Base-by-base conservation (phyloP, 1,140 invertebrate species). In the Antheraea mylitta region DNA sequence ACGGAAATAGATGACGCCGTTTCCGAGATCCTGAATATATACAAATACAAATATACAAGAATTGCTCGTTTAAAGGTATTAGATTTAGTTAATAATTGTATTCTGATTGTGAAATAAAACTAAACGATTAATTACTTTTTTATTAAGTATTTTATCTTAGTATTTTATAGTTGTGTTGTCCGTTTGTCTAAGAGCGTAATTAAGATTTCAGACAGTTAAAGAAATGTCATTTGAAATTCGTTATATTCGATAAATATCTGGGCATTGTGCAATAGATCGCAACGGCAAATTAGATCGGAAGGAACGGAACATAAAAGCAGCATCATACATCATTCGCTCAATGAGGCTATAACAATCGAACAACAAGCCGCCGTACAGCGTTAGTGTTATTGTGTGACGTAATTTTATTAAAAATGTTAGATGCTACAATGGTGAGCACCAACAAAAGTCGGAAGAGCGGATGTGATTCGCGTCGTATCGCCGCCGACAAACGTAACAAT, bases 351-450 rank as follows among this genome's bases (percentile, higher is more conserved):
- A 87, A 90, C 87, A 90, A 90, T 89, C 80, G 82, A 78, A 86
- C 85, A 91, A 89, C 90, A 90, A 83, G 79, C 80, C 71, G 79
- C 80, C 71, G 83, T 86, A 79, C 79, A 82, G 82, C 80, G 75
- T 76, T 75, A 73, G 71, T 75, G 66, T 74, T 76, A 85, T 91
- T 90, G 85, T 90, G 73, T 85, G 80, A 85, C 77, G 87, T 92
- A 90, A 92, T 92, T 86, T 90, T 82, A 92, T 90, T 87, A 92
- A 92, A 91, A 89, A 90, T 84, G 88, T 89, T 79, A 82, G 80
- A 83, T 78, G 64, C 75, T 70, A 89, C 85, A 91, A 91, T 90
- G 48, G 86, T 64, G 78, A 70, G 60, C 71, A 76, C 82, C 83
- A 83, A 89, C 86, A 89, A 90, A 89, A 91, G 88, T 92, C 88